A percentile compares a stretch with the other conserved stretches of the same genome.
Conservation (phyloP, 2,888 invertebrate genomes). For the Brachylomia viminalis region DNA sequence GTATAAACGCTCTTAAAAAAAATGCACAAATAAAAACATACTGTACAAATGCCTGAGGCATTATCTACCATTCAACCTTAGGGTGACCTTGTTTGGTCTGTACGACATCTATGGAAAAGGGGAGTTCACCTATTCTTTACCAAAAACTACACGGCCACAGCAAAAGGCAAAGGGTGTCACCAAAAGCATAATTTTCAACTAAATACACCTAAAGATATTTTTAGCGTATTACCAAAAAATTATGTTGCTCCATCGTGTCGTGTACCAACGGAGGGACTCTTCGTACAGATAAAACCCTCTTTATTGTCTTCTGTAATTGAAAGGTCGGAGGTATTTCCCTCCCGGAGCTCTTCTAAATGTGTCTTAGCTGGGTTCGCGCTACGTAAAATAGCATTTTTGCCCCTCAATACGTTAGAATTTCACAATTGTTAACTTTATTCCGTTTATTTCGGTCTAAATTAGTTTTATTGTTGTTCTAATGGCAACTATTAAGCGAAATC, state of each 20-base stretch:
- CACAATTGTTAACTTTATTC: slow-evolving; percentile 69
- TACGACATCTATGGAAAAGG: not conserved
- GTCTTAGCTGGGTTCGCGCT: slow-evolving; percentile 79
- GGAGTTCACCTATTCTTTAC: not conserved
- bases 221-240: slow-evolving; percentile 57
- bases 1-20: too few relatives aligned
- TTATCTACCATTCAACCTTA: too few relatives aligned
- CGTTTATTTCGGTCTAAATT: slow-evolving; percentile 57
- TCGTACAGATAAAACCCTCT: slow-evolving; percentile 83
- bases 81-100: not conserved
- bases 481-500: slow-evolving; percentile 55
- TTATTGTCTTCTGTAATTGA: slow-evolving; percentile 89
- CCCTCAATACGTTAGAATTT: slow-evolving; percentile 74
- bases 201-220: slow-evolving; percentile 30
- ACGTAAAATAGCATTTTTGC: slow-evolving; percentile 80
- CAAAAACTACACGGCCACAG: not conserved
- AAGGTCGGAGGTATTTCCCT: slow-evolving; percentile 84
- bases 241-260: slow-evolving; percentile 68
- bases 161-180: not conserved
- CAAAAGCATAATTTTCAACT: slow-evolving; percentile 22
- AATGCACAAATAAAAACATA: too few relatives aligned
- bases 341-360: slow-evolving; percentile 81
- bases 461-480: slow-evolving; percentile 60
- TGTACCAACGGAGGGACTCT: slow-evolving; percentile 67
- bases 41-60: too few relatives aligned